These are phyloP conservation scores for Lepas anatifera DNA, from an alignment of 2,888 invertebrate genomes.

Conservation along the genomic window DNA sequence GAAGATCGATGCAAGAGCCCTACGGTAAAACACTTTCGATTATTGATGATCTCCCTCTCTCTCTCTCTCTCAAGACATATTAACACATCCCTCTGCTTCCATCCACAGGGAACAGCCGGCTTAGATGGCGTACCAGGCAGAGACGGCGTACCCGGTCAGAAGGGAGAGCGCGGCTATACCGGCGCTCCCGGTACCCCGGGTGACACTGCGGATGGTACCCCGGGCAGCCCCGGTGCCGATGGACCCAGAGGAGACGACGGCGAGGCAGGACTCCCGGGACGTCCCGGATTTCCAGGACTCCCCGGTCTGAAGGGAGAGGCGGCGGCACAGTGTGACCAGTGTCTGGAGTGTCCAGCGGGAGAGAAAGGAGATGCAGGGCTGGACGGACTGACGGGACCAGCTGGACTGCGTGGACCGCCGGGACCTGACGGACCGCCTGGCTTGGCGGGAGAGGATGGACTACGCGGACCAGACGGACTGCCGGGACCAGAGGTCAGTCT, in stretches of 20 bases:
- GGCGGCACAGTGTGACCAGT: conserved; percentile 35
- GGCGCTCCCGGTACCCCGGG: conserved; percentile 44
- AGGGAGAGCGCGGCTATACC: conserved; percentile 19
- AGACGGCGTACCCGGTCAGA: conserved; percentile 31
- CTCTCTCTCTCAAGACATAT: no score
- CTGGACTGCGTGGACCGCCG: conserved; percentile 56
- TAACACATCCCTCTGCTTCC: no score
- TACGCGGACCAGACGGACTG: conserved; percentile 34
- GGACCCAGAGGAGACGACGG: conserved; percentile 74
- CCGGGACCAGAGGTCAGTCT: conserved; percentile 53
- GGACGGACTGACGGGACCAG: conserved; percentile 30
- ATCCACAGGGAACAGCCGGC: conserved; percentile 58
- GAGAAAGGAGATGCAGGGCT: conserved; percentile 28
- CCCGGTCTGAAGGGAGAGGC: conserved; percentile 47
- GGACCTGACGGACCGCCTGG: conserved; percentile 44
- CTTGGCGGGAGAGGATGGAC: conserved; percentile 47
- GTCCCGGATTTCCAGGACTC: conserved; percentile 39
- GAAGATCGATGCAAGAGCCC: no score
- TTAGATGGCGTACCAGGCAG: conserved; percentile 56
- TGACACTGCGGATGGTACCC: conserved; percentile 17
- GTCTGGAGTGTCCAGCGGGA: conserved; percentile 48
- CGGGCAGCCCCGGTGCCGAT: conserved; percentile 36
- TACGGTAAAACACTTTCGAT: no score
- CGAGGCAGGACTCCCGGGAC: conserved; percentile 50
- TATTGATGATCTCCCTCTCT: no score